These are phyloP conservation scores for Sitta europaea DNA, from an alignment of 2,113 vertebrate genomes.

Conservation along the genomic window DNA sequence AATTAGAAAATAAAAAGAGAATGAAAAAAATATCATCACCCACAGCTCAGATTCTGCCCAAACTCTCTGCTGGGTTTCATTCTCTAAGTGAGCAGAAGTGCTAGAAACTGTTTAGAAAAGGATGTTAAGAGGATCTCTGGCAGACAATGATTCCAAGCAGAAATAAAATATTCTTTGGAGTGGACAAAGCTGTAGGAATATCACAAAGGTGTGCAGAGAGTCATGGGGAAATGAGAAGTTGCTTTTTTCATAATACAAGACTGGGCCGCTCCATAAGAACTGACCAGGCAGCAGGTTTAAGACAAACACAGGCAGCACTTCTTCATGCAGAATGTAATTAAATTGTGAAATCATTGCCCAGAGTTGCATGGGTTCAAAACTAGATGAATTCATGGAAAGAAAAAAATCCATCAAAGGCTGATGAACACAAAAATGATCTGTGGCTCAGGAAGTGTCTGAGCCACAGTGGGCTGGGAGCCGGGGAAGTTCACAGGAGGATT, in stretches of 20 bases:
- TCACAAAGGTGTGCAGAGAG: neutral
- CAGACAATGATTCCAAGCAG: neutral
- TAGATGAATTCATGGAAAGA: conserved; percentile 55
- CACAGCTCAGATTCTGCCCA: neutral
- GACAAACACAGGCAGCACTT: neutral
- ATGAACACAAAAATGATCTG: neutral
- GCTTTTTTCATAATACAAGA: neutral
- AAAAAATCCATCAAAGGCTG: conserved; percentile 1
- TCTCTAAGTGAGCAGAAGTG: neutral
- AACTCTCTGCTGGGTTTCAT: neutral
- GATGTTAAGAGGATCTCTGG: neutral
- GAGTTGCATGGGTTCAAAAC: conserved; percentile 19
- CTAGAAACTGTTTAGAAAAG: neutral
- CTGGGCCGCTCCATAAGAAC: neutral
- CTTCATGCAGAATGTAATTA: neutral
- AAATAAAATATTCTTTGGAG: neutral
- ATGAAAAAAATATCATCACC: neutral
- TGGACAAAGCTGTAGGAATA: neutral
- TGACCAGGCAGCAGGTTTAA: conserved; percentile 10
- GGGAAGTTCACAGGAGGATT: neutral
- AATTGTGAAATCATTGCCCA: conserved; percentile 16
- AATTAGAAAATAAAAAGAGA: neutral
- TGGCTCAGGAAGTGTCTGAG: conserved; percentile 32
- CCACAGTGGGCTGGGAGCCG: neutral
- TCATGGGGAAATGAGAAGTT: neutral